These are phyloP conservation scores for Pluvianellus socialis DNA, from an alignment of 2,113 vertebrate species.

Conservation along the genomic window DNA sequence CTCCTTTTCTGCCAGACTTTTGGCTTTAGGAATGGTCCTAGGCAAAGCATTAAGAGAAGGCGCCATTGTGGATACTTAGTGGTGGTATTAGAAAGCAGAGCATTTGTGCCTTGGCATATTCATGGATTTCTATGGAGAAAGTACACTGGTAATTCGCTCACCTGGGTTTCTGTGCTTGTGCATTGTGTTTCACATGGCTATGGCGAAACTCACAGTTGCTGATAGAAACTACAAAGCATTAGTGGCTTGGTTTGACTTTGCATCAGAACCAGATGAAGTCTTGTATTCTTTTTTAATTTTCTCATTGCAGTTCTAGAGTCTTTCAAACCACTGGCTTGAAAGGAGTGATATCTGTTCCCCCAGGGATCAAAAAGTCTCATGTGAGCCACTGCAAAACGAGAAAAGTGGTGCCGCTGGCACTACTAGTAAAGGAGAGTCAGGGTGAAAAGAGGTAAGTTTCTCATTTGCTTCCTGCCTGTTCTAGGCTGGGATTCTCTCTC, in stretches of 20 bases:
- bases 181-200: not conserved
- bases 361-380: not conserved
- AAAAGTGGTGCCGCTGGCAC: not conserved
- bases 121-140: not conserved
- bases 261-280: not conserved
- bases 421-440: not conserved
- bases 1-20: not conserved
- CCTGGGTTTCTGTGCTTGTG: not conserved
- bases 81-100: not conserved
- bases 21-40: not conserved
- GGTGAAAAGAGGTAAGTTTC: not conserved
- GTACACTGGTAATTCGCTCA: not conserved
- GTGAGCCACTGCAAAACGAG: not conserved
- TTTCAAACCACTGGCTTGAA: not conserved
- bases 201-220: rapidly evolving
- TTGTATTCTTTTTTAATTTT: not conserved
- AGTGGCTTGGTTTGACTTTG: not conserved
- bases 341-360: not conserved
- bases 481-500: not conserved
- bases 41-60: not conserved
- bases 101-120: not conserved
- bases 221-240: not conserved
- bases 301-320: not conserved
- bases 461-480: not conserved
- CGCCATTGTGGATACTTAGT: not conserved